Base-by-base conservation (phyloP, 1,140 invertebrate genomes). In the Chlorops oryzae region DNA sequence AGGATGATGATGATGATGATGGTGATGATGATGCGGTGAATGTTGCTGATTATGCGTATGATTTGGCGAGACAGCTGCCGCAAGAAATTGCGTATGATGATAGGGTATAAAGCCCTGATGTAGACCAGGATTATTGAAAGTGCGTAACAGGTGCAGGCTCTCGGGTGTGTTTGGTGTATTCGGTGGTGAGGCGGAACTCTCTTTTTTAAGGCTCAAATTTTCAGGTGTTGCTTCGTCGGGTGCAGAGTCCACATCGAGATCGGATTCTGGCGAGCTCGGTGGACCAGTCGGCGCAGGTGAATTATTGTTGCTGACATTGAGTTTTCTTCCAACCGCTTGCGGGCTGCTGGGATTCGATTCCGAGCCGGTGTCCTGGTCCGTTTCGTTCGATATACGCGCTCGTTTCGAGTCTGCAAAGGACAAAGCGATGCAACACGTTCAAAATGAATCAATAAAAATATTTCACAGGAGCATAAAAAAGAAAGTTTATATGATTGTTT, bases 221-320 rank as follows among this genome's bases (percentile, higher is more conserved):
- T 83, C 80, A 0, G 81, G 81, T 3, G 77, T 80, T 15, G 80
- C 76, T 18, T 78, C 77, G 55, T 77, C 73, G 65, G 73, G 59
- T 69, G 70, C 72, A 71, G 74, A 64, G 57, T 67, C 76, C 5
- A 78, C 76, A 55, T 77, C 75, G 23, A 78, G 50, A 58, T 78
- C 76, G 2, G 70, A 74, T 55, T 77, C 75, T 1, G 76, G 75
- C 20, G 74, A 76, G 39, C 67, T 68, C 44, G 69, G 69, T 23
- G 63, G 67, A 15, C 72, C 71, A 18, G 62, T 70, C 22, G 72
- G 72, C 23, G 74, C 70, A 21, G 75, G 76, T 24, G 75, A 77
- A n/a, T 68, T 37, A 7, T 74, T 73, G 17, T 70, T 63, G 22
- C 62, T 63, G 35, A 65, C 49, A 40, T 68, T 63, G 27, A 66